phyloP scores from a whole-genome alignment of 1,140 invertebrate species.

The Rhyzopertha dominica region DNA sequence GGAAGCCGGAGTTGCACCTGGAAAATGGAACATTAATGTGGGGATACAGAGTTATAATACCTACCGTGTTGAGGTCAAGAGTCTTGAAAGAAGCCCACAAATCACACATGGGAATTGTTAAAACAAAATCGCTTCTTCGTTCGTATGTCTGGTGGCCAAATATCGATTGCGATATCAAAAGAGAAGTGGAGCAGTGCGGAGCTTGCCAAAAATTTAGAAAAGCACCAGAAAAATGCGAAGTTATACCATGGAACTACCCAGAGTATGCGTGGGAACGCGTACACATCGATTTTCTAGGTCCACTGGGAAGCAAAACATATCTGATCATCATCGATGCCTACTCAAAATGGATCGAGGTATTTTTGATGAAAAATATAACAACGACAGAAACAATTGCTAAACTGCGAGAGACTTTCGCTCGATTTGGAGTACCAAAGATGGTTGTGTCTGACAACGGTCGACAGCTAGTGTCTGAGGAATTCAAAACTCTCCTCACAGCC shows the following conservation, averaged over 20 bases:
- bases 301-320: slow-evolving; percentile 9
- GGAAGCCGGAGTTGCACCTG: slow-evolving; percentile 22
- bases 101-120: slow-evolving; percentile 13
- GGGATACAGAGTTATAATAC: slow-evolving; percentile 7
- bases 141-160: slow-evolving; percentile 11
- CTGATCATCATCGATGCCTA: slow-evolving; percentile 11
- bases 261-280: slow-evolving; percentile 5
- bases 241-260: slow-evolving; percentile 9
- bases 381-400: slow-evolving; percentile 1
- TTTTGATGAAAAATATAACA: slow-evolving; percentile 8
- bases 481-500: slow-evolving; percentile 31
- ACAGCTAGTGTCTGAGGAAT: slow-evolving; percentile 31
- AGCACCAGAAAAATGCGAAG: slow-evolving; percentile 5
- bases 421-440: slow-evolving; percentile 36
- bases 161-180: slow-evolving; percentile 14
- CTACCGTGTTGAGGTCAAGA: slow-evolving; percentile 5
- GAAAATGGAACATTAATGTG: slow-evolving; percentile 18
- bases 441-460: slow-evolving; percentile 39
- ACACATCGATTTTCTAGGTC: slow-evolving; percentile 15
- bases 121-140: slow-evolving; percentile 14
- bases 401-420: slow-evolving; percentile 6
- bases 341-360: slow-evolving; percentile 13
- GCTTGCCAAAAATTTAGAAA: slow-evolving; percentile 8
- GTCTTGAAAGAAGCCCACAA: slow-evolving; percentile 7
- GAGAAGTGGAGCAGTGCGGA: slow-evolving; percentile 4